Evolutionary conservation across 1,140 invertebrate species (phyloP).

Genomic region (Palaemon carinicauda): DNA sequence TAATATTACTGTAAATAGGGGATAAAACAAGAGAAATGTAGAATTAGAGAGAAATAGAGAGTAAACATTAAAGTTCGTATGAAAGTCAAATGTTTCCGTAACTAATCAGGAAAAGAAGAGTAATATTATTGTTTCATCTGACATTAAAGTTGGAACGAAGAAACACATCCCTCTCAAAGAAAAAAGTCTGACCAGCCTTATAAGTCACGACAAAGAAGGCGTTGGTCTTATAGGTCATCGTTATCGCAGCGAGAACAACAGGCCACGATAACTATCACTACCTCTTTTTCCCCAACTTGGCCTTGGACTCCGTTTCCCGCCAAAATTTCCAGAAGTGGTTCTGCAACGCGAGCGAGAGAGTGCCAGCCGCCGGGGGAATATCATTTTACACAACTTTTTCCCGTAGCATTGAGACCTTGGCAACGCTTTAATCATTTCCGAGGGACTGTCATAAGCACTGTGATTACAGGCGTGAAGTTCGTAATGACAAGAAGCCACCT

Average conservation of each 20-base stretch:
- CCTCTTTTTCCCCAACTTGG: neutral
- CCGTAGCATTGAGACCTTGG: too few relatives aligned
- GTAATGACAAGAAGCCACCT: neutral
- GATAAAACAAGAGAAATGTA: too few relatives aligned
- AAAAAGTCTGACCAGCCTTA: too few relatives aligned
- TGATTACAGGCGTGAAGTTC: neutral
- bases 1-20: too few relatives aligned
- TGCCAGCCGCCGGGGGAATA: neutral
- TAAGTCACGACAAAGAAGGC: too few relatives aligned
- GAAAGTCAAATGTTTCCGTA: neutral
- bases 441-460: neutral
- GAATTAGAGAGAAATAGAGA: too few relatives aligned
- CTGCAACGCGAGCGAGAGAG: constrained; percentile 7
- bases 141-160: too few relatives aligned
- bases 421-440: neutral
- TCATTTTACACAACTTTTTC: neutral
- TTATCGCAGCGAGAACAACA: too few relatives aligned
- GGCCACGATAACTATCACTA: neutral
- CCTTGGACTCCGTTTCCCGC: constrained; percentile 35
- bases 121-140: neutral
- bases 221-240: too few relatives aligned
- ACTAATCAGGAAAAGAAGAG: neutral
- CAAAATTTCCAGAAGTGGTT: constrained; percentile 36
- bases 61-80: too few relatives aligned
- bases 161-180: too few relatives aligned